Percentiles rank a stretch among this genome's conserved stretches.
phyloP scores from a whole-genome alignment of 2,888 invertebrate genomes.

The Ypsolopha scabrella region DNA sequence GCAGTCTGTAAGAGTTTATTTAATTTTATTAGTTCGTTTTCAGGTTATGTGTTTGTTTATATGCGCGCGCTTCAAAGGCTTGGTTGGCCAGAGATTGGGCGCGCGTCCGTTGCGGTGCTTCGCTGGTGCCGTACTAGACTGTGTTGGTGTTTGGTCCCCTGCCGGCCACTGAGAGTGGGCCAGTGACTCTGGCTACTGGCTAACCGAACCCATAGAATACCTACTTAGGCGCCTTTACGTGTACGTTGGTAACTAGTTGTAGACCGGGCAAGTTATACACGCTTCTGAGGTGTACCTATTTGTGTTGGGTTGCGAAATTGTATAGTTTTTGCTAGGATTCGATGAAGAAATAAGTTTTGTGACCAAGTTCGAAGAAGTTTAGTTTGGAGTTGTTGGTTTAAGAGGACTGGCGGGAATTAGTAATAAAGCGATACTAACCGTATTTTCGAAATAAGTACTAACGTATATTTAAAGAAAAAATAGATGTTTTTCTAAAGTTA shows the following conservation, averaged over 20 bases:
- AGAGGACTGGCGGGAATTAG: background rate
- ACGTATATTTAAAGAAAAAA: no score
- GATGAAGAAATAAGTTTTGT: background rate
- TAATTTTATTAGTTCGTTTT: slow-evolving; percentile 18
- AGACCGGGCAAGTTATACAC: no score
- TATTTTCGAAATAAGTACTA: no score
- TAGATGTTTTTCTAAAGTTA: no score
- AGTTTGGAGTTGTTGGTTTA: background rate
- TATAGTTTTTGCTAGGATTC: background rate
- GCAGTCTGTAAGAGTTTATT: slow-evolving; percentile 14
- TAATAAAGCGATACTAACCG: no score
- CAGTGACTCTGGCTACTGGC: slow-evolving; percentile 4
- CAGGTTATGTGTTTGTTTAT: slow-evolving; percentile 23
- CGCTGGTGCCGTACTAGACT: slow-evolving; percentile 55
- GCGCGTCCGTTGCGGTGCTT: slow-evolving; percentile 50
- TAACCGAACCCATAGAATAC: background rate
- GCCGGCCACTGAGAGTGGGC: slow-evolving; percentile 13
- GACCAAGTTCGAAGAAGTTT: background rate
- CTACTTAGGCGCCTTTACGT: background rate
- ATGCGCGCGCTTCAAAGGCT: slow-evolving; percentile 33
- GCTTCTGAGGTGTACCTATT: no score
- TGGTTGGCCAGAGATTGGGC: slow-evolving; percentile 14
- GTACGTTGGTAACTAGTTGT: no score
- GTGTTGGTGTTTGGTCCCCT: slow-evolving; percentile 17
- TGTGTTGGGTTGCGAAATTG: no score